These are phyloP conservation scores for Acrobasis repandana DNA, from an alignment of 2,888 invertebrate species.

Conservation along the genomic window DNA sequence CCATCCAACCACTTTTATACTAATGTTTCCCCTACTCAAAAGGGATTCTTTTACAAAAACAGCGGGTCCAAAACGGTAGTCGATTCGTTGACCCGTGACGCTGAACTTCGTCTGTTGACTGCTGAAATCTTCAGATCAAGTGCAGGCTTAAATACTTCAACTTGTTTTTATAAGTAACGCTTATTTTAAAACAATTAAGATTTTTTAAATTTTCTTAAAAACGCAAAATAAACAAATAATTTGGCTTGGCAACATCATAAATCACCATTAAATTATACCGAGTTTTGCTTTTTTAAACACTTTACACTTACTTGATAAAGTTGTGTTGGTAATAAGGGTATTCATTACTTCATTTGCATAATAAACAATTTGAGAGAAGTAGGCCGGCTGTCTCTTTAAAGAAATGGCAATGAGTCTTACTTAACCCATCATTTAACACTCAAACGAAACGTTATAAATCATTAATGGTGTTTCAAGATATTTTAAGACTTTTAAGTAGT, in stretches of 20 bases:
- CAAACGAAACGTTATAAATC: neutral
- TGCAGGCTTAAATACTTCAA: slow-evolving; percentile 24
- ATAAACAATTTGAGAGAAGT: slow-evolving; percentile 25
- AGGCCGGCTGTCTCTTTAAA: slow-evolving; percentile 4
- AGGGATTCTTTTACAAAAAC: slow-evolving; percentile 54
- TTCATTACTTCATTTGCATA: slow-evolving; percentile 25
- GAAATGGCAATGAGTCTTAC: slow-evolving; percentile 22
- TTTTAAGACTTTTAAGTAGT: no score
- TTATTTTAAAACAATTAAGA: no score
- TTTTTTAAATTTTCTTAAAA: no score
- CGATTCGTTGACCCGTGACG: slow-evolving; percentile 54
- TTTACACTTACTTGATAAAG: slow-evolving; percentile 2
- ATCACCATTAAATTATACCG: neutral
- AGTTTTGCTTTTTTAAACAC: neutral
- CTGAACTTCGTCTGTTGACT: slow-evolving; percentile 39
- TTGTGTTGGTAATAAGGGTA: slow-evolving; percentile 8
- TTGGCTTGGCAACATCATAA: neutral
- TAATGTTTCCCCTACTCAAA: slow-evolving; percentile 59
- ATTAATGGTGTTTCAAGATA: neutral
- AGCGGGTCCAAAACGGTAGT: slow-evolving; percentile 44
- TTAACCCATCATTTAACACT: neutral
- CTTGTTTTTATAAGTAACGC: no score
- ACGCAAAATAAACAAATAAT: neutral
- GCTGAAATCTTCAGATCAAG: slow-evolving; percentile 42
- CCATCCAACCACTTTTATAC: slow-evolving; percentile 69